Evolutionary conservation across 35 echinoderm and acorn worm species (phyloP), one percentile per base, ranked within the genome.

Genomic region (Chiridota heheva): DNA sequence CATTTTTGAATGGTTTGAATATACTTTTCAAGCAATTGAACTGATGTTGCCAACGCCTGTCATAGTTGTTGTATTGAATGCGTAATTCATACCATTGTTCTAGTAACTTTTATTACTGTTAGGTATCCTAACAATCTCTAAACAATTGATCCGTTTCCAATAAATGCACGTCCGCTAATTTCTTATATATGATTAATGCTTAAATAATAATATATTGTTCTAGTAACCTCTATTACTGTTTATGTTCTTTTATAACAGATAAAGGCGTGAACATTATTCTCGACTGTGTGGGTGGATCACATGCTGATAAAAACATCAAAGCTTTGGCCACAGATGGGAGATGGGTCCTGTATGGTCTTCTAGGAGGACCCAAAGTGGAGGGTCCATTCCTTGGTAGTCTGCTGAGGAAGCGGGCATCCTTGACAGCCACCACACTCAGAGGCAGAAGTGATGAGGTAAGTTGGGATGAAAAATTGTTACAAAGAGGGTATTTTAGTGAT

Each of bases 241-340:
- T 63, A 8, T 10, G 13, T 36, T 69, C 18, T 71, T 25, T 33
- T 55, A 45, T 44, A 24, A 45, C 65, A 98, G 95, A 70, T 57
- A 72, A 92, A 86, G 95, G 95, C n/a, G 95, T 92, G 6, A 61
- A 88, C 45, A 80, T 98, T 20, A 89, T 98, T 62, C 64, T 98
- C 27, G 95, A 98, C 56, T 98, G 95, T 62, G 89, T 98, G 16
- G 95, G 95, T 36, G 84, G 78, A 59, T 66, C 61, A 22, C 63
- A 91, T 61, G 63, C 72, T 72, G 84, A 82, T 5, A 84, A 87
- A 35, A 98, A 98, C 68, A 42, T 84, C 2, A 37, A 85, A n/a
- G 55, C 81, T 5, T 63, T 91, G 3, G 95, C 95, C n/a, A 24
- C 74, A 20, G 95, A 98, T 61, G 95, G 89, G 22, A 63, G 44